Percentiles rank a stretch among this genome's conserved stretches.
These are phyloP conservation scores for Drosophila prolongata DNA, from an alignment of 2,888 invertebrate genomes.

Conservation along the genomic window DNA sequence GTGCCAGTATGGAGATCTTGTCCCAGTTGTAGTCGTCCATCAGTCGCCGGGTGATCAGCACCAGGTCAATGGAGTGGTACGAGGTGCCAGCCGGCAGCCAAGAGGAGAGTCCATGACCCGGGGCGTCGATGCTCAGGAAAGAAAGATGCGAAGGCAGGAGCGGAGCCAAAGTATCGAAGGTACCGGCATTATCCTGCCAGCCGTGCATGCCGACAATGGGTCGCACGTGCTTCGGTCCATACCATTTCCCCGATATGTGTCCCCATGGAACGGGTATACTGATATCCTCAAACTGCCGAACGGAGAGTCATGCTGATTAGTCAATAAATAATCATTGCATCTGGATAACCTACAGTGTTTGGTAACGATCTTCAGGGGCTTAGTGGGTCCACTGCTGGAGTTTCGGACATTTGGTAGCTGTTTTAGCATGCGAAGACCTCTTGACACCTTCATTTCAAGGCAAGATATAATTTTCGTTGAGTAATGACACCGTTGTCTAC, in stretches of 20 bases:
- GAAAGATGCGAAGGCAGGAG: slow-evolving; percentile 85
- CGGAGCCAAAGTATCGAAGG: slow-evolving; percentile 89
- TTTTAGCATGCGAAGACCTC: slow-evolving; percentile 33
- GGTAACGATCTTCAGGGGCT: slow-evolving; percentile 45
- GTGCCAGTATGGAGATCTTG: slow-evolving; percentile 88
- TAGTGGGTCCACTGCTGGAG: slow-evolving; percentile 36
- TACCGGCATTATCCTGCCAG: slow-evolving; percentile 90
- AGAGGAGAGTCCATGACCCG: slow-evolving; percentile 90
- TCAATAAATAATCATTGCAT: neutral
- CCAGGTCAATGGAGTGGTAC: slow-evolving; percentile 85
- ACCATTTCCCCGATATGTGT: slow-evolving; percentile 89
- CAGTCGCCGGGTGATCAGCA: slow-evolving; percentile 86
- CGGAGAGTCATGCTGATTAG: slow-evolving; percentile 1
- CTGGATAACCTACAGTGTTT: slow-evolving; percentile 57
- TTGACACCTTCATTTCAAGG: slow-evolving; percentile 43
- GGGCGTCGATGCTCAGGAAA: slow-evolving; percentile 88
- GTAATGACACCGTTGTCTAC: slow-evolving; percentile 16
- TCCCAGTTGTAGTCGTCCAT: slow-evolving; percentile 89
- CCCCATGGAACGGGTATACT: slow-evolving; percentile 89
- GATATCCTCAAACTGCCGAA: slow-evolving; percentile 86
- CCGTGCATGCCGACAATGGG: slow-evolving; percentile 91
- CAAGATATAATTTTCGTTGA: slow-evolving; percentile 7
- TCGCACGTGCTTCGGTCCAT: slow-evolving; percentile 87
- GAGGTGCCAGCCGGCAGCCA: slow-evolving; percentile 87
- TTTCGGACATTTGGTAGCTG: slow-evolving; percentile 25